Evolutionary conservation across 2,888 invertebrate species (phyloP).

Genomic region (Cephalotes varians): DNA sequence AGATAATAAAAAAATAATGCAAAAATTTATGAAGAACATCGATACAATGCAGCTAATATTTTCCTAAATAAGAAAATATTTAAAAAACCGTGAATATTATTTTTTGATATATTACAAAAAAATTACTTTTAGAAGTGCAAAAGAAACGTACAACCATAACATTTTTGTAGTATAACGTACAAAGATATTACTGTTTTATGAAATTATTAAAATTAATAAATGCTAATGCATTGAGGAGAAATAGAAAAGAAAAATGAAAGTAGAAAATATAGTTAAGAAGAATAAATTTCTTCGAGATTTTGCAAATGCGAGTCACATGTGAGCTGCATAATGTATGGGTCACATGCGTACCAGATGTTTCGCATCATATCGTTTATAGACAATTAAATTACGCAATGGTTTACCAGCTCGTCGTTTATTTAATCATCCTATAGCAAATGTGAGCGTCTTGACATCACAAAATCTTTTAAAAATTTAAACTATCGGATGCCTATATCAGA

Average conservation of each 20-base stretch:
- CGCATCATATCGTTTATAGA: constrained; percentile 2
- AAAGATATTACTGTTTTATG: not conserved
- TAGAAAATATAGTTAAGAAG: not conserved
- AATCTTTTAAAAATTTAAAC: not conserved
- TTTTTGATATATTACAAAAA: not conserved
- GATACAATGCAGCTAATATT: not conserved
- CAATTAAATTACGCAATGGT: constrained; percentile 42
- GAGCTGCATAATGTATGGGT: not conserved
- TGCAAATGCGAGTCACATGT: not conserved
- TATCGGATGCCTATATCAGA: not conserved
- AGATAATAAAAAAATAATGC: not conserved
- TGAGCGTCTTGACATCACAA: not conserved
- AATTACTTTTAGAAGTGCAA: not conserved
- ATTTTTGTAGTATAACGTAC: not conserved
- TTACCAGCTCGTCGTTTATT: not conserved
- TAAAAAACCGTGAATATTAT: not conserved
- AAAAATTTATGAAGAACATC: not conserved
- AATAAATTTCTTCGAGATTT: not conserved
- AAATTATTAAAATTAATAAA: not conserved
- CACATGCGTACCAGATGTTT: constrained; percentile 36
- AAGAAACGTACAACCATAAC: not conserved
- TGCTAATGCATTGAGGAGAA: not conserved
- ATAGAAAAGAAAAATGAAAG: not conserved
- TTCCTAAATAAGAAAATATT: not conserved
- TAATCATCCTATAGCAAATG: not conserved